Percentiles rank a stretch among this genome's conserved stretches.
phyloP scores from a whole-genome alignment of 1,140 invertebrate genomes.

The Phthorimaea operculella region DNA sequence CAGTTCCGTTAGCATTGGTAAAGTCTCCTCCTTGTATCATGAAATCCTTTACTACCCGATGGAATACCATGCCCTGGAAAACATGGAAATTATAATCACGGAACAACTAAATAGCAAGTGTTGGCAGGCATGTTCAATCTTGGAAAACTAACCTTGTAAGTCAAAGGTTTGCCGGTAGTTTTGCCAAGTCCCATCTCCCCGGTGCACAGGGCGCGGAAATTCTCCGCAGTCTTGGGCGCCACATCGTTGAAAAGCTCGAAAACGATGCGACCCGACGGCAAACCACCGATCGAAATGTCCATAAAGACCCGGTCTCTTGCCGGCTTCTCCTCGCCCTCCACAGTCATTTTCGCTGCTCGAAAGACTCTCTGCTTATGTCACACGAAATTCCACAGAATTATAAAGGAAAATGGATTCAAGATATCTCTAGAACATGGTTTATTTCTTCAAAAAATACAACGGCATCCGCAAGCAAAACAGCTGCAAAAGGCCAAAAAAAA shows the following conservation, averaged over 20 bases:
- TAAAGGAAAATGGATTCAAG: not conserved
- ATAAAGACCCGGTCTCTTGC: conserved; percentile 82
- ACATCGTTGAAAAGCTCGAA: conserved; percentile 95
- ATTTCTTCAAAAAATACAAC: no score
- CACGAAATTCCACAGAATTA: conserved; percentile 8
- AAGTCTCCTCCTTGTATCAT: conserved; percentile 92
- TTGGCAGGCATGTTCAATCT: no score
- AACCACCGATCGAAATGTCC: conserved; percentile 91
- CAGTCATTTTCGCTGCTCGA: conserved; percentile 42
- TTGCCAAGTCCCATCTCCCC: conserved; percentile 86
- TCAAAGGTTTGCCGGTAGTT: conserved; percentile 76
- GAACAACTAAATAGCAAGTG: not conserved
- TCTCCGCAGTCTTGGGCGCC: conserved; percentile 93
- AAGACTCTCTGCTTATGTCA: no score
- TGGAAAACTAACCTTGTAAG: conserved; percentile 74
- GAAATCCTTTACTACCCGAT: conserved; percentile 93
- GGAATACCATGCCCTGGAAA: conserved; percentile 81
- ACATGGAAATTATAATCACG: not conserved
- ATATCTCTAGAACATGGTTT: no score
- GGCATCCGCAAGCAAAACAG: no score
- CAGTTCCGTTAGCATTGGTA: conserved; percentile 89
- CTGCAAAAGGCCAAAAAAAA: no score
- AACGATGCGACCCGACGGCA: conserved; percentile 88
- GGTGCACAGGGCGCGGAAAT: conserved; percentile 92
- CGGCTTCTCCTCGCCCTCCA: conserved; percentile 55